These are phyloP conservation scores for Drosophila kuntzei DNA, from an alignment of 2,888 invertebrate genomes.

Conservation along the genomic window DNA sequence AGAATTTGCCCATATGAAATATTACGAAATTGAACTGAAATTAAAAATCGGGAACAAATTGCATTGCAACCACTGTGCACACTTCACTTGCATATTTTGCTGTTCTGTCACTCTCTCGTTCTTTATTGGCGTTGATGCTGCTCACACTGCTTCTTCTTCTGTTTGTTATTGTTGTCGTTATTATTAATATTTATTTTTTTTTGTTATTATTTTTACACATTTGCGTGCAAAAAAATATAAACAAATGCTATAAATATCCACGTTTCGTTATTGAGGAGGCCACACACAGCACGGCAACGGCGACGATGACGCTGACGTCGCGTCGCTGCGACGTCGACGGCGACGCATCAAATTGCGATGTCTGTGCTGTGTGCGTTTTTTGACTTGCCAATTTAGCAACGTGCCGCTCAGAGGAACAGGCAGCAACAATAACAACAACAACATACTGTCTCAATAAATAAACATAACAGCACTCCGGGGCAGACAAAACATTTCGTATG, in stretches of 20 bases:
- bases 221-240: slow-evolving; percentile 76
- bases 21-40: neutral
- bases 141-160: neutral
- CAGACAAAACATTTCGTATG: slow-evolving; percentile 65
- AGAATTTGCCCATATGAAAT: neutral
- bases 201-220: slow-evolving; percentile 51
- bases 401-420: slow-evolving; percentile 26
- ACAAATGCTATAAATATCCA: slow-evolving; percentile 76
- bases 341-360: slow-evolving; percentile 49
- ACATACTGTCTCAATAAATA: slow-evolving; percentile 64
- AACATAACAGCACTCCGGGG: slow-evolving; percentile 73
- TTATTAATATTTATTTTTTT: slow-evolving; percentile 26
- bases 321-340: slow-evolving; percentile 7
- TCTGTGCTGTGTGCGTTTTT: slow-evolving; percentile 47
- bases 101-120: slow-evolving; percentile 5
- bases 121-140: slow-evolving; percentile 4
- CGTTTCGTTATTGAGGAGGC: slow-evolving; percentile 53
- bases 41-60: slow-evolving; percentile 10
- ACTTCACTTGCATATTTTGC: slow-evolving; percentile 18
- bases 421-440: slow-evolving; percentile 20
- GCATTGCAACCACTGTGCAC: slow-evolving; percentile 41
- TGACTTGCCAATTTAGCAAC: slow-evolving; percentile 58
- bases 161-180: slow-evolving; percentile 13
- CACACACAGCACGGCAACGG: slow-evolving; percentile 46
- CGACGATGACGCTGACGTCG: slow-evolving; percentile 3